A percentile compares a stretch with the other conserved stretches of the same genome.
Evolutionary conservation across 2,888 invertebrate genomes (phyloP).

Genomic region (Anodontia alba): DNA sequence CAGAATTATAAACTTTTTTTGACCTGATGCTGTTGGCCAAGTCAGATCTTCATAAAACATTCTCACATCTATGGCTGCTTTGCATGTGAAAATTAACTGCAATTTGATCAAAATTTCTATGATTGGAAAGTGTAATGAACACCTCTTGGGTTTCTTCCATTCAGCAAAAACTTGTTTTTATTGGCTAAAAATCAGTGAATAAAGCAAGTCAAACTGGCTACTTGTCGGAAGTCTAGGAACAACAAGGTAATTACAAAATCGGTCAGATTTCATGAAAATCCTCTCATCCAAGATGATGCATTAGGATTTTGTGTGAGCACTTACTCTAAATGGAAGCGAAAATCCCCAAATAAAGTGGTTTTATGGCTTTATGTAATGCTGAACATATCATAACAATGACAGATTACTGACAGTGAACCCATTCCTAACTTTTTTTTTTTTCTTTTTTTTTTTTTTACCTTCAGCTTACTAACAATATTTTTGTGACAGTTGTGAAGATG

Average conservation of each 20-base stretch:
- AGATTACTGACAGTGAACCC: too few species aligned
- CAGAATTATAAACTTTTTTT: too few species aligned
- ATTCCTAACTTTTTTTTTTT: too few species aligned
- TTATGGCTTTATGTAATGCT: neutral
- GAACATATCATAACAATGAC: too few species aligned
- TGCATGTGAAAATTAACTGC: neutral
- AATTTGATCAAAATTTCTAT: neutral
- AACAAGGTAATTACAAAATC: constrained; percentile 4
- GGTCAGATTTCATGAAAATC: neutral
- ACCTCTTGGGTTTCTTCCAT: neutral
- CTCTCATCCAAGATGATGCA: neutral
- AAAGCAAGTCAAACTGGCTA: neutral
- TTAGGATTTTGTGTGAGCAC: neutral
- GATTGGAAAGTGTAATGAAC: constrained; percentile 13
- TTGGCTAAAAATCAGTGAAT: neutral
- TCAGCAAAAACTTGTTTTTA: constrained; percentile 5
- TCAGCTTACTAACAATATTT: too few species aligned
- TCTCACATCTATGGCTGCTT: too few species aligned
- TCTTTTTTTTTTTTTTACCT: too few species aligned
- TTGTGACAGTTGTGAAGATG: too few species aligned
- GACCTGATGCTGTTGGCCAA: too few species aligned
- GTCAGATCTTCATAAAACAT: too few species aligned
- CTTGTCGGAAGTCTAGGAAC: neutral
- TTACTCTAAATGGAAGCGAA: neutral
- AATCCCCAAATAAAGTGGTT: neutral